Evolutionary conservation across 2,113 vertebrate genomes (phyloP), one percentile per base, ranked within the genome.

Genomic region (Danio rerio): DNA sequence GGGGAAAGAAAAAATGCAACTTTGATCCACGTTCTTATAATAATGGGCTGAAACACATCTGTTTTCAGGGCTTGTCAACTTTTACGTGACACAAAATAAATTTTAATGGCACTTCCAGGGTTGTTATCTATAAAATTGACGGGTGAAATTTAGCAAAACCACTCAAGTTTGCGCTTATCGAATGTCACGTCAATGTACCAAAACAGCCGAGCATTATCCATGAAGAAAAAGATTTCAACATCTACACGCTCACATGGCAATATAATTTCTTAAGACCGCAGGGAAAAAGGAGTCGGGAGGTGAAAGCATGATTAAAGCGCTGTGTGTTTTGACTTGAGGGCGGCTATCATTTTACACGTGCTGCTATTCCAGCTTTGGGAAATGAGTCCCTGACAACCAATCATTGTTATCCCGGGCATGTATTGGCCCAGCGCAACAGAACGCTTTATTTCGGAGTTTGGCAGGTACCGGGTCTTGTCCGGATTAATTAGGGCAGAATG

Each of bases 401-500:
- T 79, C 87, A 85, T 85, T 78, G 82, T 68, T 84, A 88, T 88
- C 43, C 5, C 63, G 76, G 81, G 83, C 85, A 84, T 86, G 70
- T 5, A 73, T 80, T 82, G 87, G 88, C 88, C 89, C 82, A 85
- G 75, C 42, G 88, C 88, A 91, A 80, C 80, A 74, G 65, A 80
- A 87, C 86, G 88, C 89, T 90, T 91, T 90, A 89, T 91, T 94
- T 90, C 88, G 86, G 85, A 81, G 86, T 87, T 88, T 92, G 90
- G 88, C 85, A 85, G 87, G 87, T 88, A 91, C 63, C 88, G 89
- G 91, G 81, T 45, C 70, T 89, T 88, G 81, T 91, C 90, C 90
- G 52, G 83, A 91, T 93, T 93, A 93, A 93, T 92, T 92, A 91
- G 91, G 90, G 86, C 84, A 88, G 47, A 79, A 88, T 90, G 92